Evolutionary conservation across 2,888 invertebrate species (phyloP).

Genomic region (Quadroppia sp.): DNA sequence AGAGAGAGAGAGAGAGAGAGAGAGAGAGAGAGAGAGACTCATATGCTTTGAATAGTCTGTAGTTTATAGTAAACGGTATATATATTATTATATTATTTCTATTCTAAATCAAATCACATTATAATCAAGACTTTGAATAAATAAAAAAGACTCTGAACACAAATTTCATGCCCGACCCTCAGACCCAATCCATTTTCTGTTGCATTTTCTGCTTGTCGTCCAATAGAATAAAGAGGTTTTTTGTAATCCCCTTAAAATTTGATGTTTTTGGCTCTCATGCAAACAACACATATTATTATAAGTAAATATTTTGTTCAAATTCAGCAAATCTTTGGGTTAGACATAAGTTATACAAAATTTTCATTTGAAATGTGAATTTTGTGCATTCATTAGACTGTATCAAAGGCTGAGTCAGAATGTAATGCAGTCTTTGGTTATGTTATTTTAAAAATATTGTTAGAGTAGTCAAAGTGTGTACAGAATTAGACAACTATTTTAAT

Average conservation of each 20-base stretch:
- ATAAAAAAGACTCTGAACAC: slow-evolving; percentile 1
- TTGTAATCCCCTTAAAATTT: slow-evolving; percentile 7
- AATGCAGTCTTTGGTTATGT: neutral
- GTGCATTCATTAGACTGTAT: slow-evolving; percentile 29
- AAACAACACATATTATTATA: slow-evolving; percentile 25
- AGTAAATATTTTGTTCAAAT: slow-evolving; percentile 24
- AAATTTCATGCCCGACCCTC: slow-evolving; percentile 13
- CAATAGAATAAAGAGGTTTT: neutral
- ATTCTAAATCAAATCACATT: neutral
- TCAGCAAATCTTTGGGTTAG: neutral
- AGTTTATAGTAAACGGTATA: neutral
- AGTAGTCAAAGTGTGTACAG: neutral
- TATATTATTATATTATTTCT: neutral
- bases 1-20: no score
- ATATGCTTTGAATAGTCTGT: no score
- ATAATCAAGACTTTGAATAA: neutral
- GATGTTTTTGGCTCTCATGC: slow-evolving; percentile 24
- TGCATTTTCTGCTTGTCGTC: neutral
- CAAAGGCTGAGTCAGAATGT: slow-evolving; percentile 25
- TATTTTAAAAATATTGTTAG: slow-evolving; percentile 15
- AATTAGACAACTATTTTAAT: slow-evolving; percentile 21
- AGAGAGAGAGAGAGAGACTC: no score
- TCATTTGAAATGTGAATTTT: slow-evolving; percentile 18
- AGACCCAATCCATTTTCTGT: neutral
- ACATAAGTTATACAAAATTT: neutral